Evolutionary conservation across 2,113 vertebrate genomes (phyloP).

Genomic region (Pedetes capensis): DNA sequence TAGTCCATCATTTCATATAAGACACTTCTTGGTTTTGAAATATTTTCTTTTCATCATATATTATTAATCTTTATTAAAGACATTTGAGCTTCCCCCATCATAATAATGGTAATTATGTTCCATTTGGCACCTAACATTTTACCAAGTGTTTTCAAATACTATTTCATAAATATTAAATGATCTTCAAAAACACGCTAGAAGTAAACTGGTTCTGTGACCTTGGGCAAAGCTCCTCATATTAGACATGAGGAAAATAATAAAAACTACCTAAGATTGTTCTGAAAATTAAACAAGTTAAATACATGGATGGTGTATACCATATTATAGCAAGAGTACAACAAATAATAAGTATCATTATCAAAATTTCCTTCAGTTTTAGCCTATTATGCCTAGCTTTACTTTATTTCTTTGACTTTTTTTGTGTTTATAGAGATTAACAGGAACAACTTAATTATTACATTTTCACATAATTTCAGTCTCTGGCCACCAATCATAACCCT

Average conservation of each 20-base stretch:
- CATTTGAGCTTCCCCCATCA: neutral
- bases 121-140: neutral
- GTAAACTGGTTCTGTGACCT: neutral
- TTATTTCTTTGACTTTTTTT: neutral
- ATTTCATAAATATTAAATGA: neutral
- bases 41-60: neutral
- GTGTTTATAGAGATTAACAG: neutral
- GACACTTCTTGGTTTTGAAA: neutral
- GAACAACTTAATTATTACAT: neutral
- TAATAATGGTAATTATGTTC: neutral
- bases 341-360: neutral
- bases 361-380: neutral
- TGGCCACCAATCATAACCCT: neutral
- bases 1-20: neutral
- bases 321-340: neutral
- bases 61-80: constrained; percentile 2
- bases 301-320: neutral
- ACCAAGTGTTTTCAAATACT: neutral
- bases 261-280: neutral
- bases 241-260: constrained; percentile 7
- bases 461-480: neutral
- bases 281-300: constrained; percentile 14
- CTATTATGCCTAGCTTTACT: neutral
- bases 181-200: neutral
- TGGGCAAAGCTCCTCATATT: neutral